phyloP scores from a whole-genome alignment of 2,797 vertebrate genomes.

The Trichosurus vulpecula region DNA sequence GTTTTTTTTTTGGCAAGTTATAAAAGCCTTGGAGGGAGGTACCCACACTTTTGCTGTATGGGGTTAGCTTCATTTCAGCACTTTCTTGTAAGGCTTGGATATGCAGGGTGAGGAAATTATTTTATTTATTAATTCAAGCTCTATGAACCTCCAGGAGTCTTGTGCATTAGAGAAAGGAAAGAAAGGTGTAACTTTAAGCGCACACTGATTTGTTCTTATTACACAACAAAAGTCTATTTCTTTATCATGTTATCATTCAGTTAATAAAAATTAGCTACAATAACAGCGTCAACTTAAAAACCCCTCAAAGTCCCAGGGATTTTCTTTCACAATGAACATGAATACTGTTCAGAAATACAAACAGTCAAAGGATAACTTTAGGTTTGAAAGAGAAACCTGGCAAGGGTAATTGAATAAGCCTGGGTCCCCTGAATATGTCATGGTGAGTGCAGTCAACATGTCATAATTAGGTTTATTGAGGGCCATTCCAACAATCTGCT shows the following conservation, averaged over 20 bases:
- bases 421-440: constrained; percentile 97
- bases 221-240: constrained; percentile 91
- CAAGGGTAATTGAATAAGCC: constrained; percentile 99
- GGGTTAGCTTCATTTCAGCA: neutral
- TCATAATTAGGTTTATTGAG: constrained; percentile 99
- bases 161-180: constrained; percentile 77
- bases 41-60: constrained; percentile 3
- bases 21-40: constrained; percentile 33
- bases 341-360: constrained; percentile 99
- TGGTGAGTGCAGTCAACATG: constrained; percentile 99
- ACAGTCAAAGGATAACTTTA: constrained; percentile 99
- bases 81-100: constrained; percentile 57
- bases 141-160: constrained; percentile 69
- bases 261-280: constrained; percentile 99
- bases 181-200: constrained; percentile 88
- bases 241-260: constrained; percentile 95
- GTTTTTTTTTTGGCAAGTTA: constrained; percentile 42
- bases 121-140: constrained; percentile 79
- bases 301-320: constrained; percentile 93
- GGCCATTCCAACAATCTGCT: constrained; percentile 99
- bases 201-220: constrained; percentile 90
- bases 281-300: constrained; percentile 92
- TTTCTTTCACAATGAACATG: constrained; percentile 97
- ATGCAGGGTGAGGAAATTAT: constrained; percentile 64
- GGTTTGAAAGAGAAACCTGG: constrained; percentile 99